Evolutionary conservation across 2,113 vertebrate species (phyloP).

Genomic region (Cinclus mexicanus): DNA sequence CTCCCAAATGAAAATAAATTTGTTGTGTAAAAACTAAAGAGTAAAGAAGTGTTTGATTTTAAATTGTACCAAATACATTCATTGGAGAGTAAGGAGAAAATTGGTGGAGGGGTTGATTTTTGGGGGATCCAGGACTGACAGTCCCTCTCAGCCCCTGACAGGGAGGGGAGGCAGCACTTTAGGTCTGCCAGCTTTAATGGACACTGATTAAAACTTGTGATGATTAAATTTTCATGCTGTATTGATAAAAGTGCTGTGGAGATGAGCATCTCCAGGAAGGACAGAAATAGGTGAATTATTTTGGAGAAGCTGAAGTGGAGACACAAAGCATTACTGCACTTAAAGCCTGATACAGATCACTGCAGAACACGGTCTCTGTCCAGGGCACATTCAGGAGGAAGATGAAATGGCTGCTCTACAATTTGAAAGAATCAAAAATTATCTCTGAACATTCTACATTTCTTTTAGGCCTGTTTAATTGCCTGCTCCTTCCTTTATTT

Average conservation of each 20-base stretch:
- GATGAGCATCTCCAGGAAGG: background rate
- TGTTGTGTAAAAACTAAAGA: background rate
- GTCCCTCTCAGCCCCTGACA: background rate
- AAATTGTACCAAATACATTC: background rate
- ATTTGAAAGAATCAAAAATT: background rate
- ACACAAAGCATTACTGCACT: background rate
- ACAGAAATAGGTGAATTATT: background rate
- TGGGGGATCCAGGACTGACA: background rate
- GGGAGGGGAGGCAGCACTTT: background rate
- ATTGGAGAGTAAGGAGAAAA: background rate
- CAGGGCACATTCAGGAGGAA: no score
- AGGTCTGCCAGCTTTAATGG: background rate
- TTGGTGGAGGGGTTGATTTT: background rate
- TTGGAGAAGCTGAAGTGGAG: background rate
- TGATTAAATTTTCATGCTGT: background rate
- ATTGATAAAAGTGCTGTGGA: background rate
- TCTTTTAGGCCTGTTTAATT: background rate
- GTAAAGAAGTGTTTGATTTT: background rate
- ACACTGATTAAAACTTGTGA: background rate
- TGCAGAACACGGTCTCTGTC: background rate
- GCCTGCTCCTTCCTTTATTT: background rate
- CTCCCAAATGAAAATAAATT: background rate
- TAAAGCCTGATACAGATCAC: background rate
- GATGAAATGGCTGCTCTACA: background rate
- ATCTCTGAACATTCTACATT: background rate